A percentile compares a stretch with the other conserved stretches of the same genome.
phyloP scores from a whole-genome alignment of 2,113 vertebrate species.

The Myotis brandtii region DNA sequence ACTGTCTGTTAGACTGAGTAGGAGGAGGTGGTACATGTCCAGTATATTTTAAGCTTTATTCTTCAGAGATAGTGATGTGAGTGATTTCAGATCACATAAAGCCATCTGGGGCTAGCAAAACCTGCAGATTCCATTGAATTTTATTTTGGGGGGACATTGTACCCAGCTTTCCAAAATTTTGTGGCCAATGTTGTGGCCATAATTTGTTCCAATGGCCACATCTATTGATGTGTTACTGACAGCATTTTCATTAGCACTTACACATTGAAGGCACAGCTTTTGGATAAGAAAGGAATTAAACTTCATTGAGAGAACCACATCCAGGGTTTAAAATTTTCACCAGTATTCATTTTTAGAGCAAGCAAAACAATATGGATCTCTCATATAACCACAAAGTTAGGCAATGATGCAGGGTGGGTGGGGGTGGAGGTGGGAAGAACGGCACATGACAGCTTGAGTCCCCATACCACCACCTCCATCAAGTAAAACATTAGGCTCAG shows the following conservation, averaged over 20 bases:
- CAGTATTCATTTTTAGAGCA: constrained; percentile 51
- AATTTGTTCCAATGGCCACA: constrained; percentile 38
- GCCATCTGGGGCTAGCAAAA: constrained; percentile 62
- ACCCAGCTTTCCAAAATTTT: constrained; percentile 47
- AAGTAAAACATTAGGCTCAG: constrained; percentile 48
- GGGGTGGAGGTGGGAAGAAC: background rate
- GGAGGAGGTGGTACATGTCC: constrained; percentile 58
- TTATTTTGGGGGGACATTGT: constrained; percentile 7
- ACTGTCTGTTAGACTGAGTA: constrained; percentile 61
- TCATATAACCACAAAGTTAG: background rate
- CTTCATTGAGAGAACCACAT: constrained; percentile 40
- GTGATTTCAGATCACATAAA: constrained; percentile 66
- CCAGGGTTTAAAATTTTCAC: constrained; percentile 31
- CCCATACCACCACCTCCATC: background rate
- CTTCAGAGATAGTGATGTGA: constrained; percentile 54
- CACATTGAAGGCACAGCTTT: constrained; percentile 27
- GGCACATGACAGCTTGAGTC: background rate
- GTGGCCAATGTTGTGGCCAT: constrained; percentile 1
- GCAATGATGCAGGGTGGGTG: background rate
- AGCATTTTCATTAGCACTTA: constrained; percentile 62
- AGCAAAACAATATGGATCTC: background rate
- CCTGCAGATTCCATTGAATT: constrained; percentile 56
- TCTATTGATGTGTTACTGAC: constrained; percentile 5
- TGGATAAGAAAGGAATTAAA: constrained; percentile 54
- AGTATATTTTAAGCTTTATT: constrained; percentile 73